Conservation (phyloP, 1,140 invertebrate genomes). For the Rhynchophorus ferrugineus region DNA sequence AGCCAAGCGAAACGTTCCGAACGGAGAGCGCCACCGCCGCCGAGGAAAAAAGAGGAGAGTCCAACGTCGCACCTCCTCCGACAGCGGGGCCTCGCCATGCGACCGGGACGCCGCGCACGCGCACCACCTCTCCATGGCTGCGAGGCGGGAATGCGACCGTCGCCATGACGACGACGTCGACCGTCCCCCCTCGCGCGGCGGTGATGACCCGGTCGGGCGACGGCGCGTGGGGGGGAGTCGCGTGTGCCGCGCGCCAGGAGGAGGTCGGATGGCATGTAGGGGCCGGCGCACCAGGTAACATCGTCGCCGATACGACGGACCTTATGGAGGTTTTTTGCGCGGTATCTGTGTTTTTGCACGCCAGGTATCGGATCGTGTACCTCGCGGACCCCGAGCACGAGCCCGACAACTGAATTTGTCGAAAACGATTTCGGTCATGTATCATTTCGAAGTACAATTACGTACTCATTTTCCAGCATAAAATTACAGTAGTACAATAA, state of each 20-base stretch:
- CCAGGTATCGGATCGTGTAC: background rate
- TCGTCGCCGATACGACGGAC: background rate
- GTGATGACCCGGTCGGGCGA: constrained; percentile 3
- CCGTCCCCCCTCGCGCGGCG: constrained; percentile 38
- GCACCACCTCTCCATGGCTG: constrained; percentile 40
- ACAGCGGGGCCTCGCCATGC: constrained; percentile 33
- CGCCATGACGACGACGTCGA: constrained; percentile 40
- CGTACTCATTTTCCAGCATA: too few species aligned
- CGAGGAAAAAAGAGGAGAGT: constrained; percentile 25
- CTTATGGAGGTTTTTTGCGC: background rate
- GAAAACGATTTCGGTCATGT: too few species aligned
- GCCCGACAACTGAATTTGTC: too few species aligned
- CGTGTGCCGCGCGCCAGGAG: background rate
- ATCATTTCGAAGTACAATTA: too few species aligned
- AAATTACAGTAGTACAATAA: too few species aligned
- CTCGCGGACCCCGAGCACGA: background rate
- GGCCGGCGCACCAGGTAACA: too few species aligned
- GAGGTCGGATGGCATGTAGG: too few species aligned
- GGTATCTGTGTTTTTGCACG: background rate
- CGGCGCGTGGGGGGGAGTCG: constrained; percentile 2
- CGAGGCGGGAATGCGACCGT: constrained; percentile 45
- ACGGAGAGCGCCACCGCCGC: background rate
- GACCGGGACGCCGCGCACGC: constrained; percentile 36
- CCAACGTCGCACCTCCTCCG: constrained; percentile 25
- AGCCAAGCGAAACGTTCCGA: too few species aligned